Base-by-base conservation (phyloP, 2,797 vertebrate genomes). In the Pithecia hirsuta region DNA sequence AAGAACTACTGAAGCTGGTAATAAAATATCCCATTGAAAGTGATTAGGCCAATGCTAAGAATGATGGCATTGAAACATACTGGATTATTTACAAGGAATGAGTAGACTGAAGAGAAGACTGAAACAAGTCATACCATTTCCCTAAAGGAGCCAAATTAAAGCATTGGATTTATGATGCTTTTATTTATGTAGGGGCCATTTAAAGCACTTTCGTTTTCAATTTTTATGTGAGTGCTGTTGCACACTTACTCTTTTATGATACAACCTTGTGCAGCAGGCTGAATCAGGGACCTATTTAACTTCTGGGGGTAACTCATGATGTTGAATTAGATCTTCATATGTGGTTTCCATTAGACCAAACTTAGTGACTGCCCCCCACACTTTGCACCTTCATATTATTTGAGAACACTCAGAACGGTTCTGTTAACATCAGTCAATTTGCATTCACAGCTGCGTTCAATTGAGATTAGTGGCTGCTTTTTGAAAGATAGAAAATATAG, bases 401-500 rank as follows among this genome's bases (percentile, higher is more conserved):
- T 92, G 78, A 92, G 76, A 81, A 33, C 44, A 85, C 36, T 70
- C 50, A n/a, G 67, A 83, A 91, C 28, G 22, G 30, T 86, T 83
- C 64, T 80, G n/a, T 76, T 93, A 91, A 83, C 78, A 61, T 70
- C 85, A 48, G 4, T 11, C 50, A 52, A 67, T 96, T 86, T 95
- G n/a, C 48, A 64, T 91, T 91, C 82, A 83, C 11, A 86, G 82
- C 79, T 93, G 48, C 33, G 33, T 86, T 95, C 88, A 61, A 1
- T 50, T 83, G 81, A 91, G 78, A 95, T 88, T 78, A 78, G 39
- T 61, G n/a, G 50, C 44, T 94, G 67, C 70, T 89, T 64, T 92
- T 79, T 89, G 59, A 95, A 92, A 95, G 81, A 78, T 41, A 79
- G 84, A 78, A 96, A 93, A 67, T 84, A 89, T 57, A 92, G n/a